Evolutionary conservation across 2,113 vertebrate genomes (phyloP).

Genomic region (Gavialis gangeticus): DNA sequence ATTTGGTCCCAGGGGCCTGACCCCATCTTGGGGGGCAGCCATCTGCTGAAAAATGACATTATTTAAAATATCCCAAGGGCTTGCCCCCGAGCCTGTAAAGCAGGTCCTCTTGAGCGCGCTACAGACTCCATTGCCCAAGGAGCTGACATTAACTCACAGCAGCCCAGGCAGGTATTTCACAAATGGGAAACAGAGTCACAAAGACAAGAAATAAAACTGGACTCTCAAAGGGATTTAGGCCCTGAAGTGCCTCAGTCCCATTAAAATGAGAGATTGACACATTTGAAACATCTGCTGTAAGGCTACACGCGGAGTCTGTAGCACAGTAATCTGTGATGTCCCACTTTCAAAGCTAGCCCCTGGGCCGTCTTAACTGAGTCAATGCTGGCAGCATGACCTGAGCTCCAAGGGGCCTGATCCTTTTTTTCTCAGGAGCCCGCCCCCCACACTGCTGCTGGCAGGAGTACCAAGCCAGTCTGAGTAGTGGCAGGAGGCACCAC

Average conservation of each 20-base stretch:
- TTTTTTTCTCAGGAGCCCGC: no score
- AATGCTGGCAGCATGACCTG: no score
- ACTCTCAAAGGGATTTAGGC: background rate
- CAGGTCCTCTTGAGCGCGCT: background rate
- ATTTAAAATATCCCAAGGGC: background rate
- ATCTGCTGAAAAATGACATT: background rate
- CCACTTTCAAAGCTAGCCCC: no score
- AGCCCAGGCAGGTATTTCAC: no score
- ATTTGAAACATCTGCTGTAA: background rate
- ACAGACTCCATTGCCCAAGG: background rate
- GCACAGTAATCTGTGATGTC: background rate
- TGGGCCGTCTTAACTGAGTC: no score
- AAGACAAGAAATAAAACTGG: background rate
- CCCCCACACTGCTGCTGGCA: no score
- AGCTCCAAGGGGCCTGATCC: no score
- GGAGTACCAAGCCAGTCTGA: no score
- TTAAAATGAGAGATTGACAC: background rate
- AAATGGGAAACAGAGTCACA: no score
- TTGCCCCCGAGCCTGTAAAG: no score
- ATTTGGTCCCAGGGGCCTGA: background rate
- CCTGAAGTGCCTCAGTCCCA: background rate
- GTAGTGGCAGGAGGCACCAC: no score
- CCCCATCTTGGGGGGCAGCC: no score
- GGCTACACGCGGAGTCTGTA: background rate
- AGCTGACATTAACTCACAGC: background rate